Base-by-base conservation (phyloP, 2,113 vertebrate species). In the Globicephala melas region DNA sequence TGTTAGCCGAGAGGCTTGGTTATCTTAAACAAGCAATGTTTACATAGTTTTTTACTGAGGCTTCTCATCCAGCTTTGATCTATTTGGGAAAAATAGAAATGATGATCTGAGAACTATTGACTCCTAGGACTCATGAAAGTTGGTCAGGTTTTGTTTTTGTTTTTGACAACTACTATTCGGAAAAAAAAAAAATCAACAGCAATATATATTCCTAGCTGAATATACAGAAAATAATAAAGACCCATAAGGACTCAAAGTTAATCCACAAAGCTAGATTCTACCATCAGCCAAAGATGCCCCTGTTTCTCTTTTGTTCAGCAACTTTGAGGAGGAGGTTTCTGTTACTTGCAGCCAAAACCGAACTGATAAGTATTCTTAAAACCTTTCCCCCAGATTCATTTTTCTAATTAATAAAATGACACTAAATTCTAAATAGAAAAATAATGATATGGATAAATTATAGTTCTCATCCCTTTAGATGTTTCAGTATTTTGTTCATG, bases 51-150 rank as follows among this genome's bases (percentile, higher is more conserved):
- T 92, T 47, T 62, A 21, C 44, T 44, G 36, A 92, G 28, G 5
- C 31, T 85, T 94, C 44, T 67, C 67, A 86, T 70, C 70, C 14
- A 62, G 53, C 73, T 95, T 97, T 92, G 84, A 87, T 95, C 58
- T 83, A 41, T 44, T 94, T 77, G 81, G 25, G 44, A 67, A 81
- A 86, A 73, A 70, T 33, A 77, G 31, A 84, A 73, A 28, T 3
- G 38, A 77, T 28, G 20, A 55, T 86, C 65, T 55, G 10, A 79
- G 10, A 81, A 2, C 41, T 55, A 3, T 15, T 12, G 15, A 33
- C 6, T 65, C 63, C 55, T 21, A 26, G 50, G 36, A 38, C 31
- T 81, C n/a, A 88, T 83, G 47, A 86, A 63, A 71, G n/a, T 62
- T 67, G 33, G 12, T 31, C 53, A 38, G 2, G 17, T 41, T 87